phyloP scores from a whole-genome alignment of 2,797 vertebrate genomes.

The Takifugu rubripes region DNA sequence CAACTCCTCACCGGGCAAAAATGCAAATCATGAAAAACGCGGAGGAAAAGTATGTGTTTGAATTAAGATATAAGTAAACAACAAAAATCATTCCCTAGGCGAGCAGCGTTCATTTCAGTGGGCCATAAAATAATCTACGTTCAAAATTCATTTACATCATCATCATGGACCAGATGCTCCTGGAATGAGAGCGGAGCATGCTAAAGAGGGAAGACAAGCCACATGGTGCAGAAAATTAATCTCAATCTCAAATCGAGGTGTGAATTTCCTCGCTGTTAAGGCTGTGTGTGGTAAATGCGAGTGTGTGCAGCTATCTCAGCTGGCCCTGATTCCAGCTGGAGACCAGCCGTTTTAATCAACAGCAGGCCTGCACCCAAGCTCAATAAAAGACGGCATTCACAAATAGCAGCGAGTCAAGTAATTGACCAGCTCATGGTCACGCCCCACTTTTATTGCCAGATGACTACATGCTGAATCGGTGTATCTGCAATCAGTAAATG shows the following conservation, averaged over 20 bases:
- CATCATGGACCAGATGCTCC: conserved; percentile 71
- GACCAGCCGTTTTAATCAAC: conserved; percentile 73
- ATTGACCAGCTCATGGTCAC: conserved; percentile 64
- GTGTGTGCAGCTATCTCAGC: conserved; percentile 60
- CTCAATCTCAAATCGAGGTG: conserved; percentile 70
- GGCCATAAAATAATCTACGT: conserved; percentile 65
- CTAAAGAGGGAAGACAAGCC: conserved; percentile 71
- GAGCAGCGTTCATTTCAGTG: conserved; percentile 56
- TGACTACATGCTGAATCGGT: conserved; percentile 52
- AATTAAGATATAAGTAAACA: conserved; percentile 64
- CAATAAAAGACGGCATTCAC: conserved; percentile 74
- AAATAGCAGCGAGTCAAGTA: conserved; percentile 68
- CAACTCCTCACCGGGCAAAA: conserved; percentile 33
- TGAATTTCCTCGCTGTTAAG: conserved; percentile 62
- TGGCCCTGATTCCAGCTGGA: conserved; percentile 67
- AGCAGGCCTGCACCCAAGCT: conserved; percentile 69
- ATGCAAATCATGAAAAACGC: conserved; percentile 54
- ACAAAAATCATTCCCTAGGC: conserved; percentile 45
- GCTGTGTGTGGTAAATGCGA: conserved; percentile 48
- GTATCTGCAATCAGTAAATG: conserved; percentile 23
- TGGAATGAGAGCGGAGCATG: conserved; percentile 60
- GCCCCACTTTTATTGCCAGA: conserved; percentile 68
- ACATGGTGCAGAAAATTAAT: conserved; percentile 74
- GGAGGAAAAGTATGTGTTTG: conserved; percentile 44
- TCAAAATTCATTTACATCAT: conserved; percentile 74